Base-by-base conservation (phyloP, 2,113 vertebrate species). In the Lagopus muta region DNA sequence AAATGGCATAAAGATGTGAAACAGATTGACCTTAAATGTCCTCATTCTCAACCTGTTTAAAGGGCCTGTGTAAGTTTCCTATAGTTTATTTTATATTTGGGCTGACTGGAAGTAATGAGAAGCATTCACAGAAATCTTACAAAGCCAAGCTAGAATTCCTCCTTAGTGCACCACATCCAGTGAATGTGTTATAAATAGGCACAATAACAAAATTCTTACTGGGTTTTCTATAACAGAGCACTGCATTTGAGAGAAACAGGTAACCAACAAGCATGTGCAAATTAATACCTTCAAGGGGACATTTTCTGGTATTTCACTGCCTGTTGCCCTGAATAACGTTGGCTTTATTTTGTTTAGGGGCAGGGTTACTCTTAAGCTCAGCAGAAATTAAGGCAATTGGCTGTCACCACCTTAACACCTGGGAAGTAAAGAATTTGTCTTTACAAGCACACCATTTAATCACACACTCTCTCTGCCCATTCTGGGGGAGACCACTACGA, bases 1-100 rank as follows among this genome's bases (percentile, higher is more conserved):
- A 94, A 96, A 96, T 64, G 90, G 69, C 92, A 97, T 93, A 97
- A 97, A 97, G 95, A 97, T 97, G 93, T 87, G 96, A 91, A 91
- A 52, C 61, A 77, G 71, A 66, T 60, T 96, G 97, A 96, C 96
- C 96, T 97, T 75, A 94, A 92, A 97, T 78, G 96, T 82, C 94
- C 95, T 90, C 48, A 38, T 61, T 32, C 62, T 48, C 57, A 82
- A 85, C 38, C 38, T 88, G 21, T 4, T 36, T 65, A 83, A 95
- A 84, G 45, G 20, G 69, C 60, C 64, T 40, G 11, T 22, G 32
- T 52, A 86, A 74, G 50, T 74, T 92, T 77, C 54, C 42, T 77
- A 24, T 4, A 62, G 11, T 55, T 88, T 48, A 48, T 79, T 69
- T 71, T 57, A 52, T 47, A 72, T 34, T 36, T 32, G 43, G 15